phyloP scores from a whole-genome alignment of 1,140 invertebrate species.

The Drosophila trapezifrons region DNA sequence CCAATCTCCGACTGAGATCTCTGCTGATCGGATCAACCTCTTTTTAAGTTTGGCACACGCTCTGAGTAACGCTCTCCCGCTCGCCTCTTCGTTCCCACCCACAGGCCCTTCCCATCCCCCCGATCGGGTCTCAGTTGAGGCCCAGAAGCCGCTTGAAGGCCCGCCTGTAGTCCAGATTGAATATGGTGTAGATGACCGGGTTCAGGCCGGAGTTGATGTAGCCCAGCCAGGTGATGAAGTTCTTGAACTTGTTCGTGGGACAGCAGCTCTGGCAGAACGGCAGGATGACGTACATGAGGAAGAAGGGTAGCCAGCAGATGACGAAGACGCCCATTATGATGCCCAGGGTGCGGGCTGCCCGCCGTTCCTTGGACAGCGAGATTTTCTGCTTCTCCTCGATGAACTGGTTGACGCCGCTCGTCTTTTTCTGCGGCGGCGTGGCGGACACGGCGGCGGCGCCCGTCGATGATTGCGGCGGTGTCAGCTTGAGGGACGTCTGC shows the following conservation, averaged over 20 bases:
- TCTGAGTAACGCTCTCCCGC: conserved; percentile 54
- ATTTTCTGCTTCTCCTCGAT: conserved; percentile 97
- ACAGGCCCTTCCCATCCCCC: neutral
- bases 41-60: conserved; percentile 66
- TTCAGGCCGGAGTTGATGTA: conserved; percentile 99
- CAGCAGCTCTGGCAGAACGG: conserved; percentile 93
- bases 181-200: conserved; percentile 98
- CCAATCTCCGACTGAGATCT: conserved; percentile 23
- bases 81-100: conserved; percentile 2
- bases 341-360: conserved; percentile 95
- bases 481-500: conserved; percentile 70
- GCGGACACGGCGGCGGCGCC: conserved; percentile 42
- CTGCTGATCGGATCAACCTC: conserved; percentile 1
- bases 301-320: conserved; percentile 98
- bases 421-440: conserved; percentile 68
- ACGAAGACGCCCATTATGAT: conserved; percentile 98
- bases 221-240: conserved; percentile 98
- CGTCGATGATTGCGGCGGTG: conserved; percentile 69
- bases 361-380: conserved; percentile 94
- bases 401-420: conserved; percentile 91
- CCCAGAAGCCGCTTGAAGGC: conserved; percentile 95
- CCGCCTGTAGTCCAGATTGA: conserved; percentile 97
- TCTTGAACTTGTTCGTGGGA: conserved; percentile 91
- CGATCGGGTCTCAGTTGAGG: conserved; percentile 84
- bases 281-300: conserved; percentile 96